These are phyloP conservation scores for Cebus imitator DNA, from an alignment of 2,113 vertebrate species.

Conservation along the genomic window DNA sequence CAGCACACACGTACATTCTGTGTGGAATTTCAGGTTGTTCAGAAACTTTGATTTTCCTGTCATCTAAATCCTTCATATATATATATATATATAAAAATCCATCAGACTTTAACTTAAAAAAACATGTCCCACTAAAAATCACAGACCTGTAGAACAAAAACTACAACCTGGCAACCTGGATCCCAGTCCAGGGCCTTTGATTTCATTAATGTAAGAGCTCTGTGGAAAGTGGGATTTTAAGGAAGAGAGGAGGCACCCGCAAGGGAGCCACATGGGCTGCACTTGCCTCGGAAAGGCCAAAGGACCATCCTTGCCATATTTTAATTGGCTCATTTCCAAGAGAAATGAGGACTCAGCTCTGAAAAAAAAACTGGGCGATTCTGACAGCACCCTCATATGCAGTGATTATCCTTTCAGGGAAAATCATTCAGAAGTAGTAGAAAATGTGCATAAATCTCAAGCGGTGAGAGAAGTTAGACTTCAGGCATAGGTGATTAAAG, in stretches of 20 bases:
- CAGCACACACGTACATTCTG: accelerated
- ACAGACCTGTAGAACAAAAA: neutral
- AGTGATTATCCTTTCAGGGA: no score
- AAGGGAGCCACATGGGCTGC: accelerated
- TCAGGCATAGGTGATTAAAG: neutral
- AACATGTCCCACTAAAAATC: neutral
- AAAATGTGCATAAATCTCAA: neutral
- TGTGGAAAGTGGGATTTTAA: accelerated
- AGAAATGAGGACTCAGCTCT: neutral
- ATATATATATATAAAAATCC: no score
- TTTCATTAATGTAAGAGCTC: accelerated
- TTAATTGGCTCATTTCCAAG: no score
- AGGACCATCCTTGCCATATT: accelerated
- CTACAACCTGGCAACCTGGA: accelerated
- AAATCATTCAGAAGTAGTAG: neutral
- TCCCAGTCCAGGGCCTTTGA: no score
- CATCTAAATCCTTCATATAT: neutral
- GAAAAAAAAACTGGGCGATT: neutral
- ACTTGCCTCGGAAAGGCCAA: accelerated
- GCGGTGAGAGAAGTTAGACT: neutral
- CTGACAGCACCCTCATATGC: neutral
- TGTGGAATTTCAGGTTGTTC: neutral
- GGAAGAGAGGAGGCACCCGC: accelerated
- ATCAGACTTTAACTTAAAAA: neutral
- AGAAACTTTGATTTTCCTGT: neutral